Evolutionary conservation across 1,140 invertebrate genomes (phyloP).

Genomic region (Camponotus floridanus): DNA sequence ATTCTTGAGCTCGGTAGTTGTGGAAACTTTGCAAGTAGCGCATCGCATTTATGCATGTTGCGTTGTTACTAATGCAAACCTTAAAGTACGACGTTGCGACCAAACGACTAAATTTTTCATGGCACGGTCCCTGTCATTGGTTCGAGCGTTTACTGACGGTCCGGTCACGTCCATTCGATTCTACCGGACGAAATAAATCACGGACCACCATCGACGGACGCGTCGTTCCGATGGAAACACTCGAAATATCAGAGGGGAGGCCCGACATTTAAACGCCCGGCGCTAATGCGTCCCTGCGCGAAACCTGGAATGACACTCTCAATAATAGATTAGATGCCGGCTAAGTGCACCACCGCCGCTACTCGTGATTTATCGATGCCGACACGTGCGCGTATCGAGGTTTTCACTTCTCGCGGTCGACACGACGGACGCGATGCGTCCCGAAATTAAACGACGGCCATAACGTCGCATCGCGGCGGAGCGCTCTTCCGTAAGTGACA

Average conservation of each 20-base stretch:
- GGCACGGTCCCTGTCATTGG: background rate
- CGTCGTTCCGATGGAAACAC: slow-evolving; percentile 60
- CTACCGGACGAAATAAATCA: slow-evolving; percentile 77
- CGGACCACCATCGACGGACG: slow-evolving; percentile 44
- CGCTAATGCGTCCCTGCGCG: slow-evolving; percentile 66
- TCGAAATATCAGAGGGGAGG: slow-evolving; percentile 68
- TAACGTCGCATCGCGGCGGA: slow-evolving; percentile 14
- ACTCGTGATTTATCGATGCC: slow-evolving; percentile 79
- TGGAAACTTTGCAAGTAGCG: background rate
- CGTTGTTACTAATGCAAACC: background rate
- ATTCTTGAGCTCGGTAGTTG: background rate
- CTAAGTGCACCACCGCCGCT: slow-evolving; percentile 78
- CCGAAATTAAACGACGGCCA: slow-evolving; percentile 49
- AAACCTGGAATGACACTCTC: slow-evolving; percentile 78
- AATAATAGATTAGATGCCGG: slow-evolving; percentile 82
- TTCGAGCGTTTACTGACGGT: slow-evolving; percentile 55
- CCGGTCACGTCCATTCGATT: slow-evolving; percentile 68
- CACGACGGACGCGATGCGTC: slow-evolving; percentile 1
- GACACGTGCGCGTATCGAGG: slow-evolving; percentile 79
- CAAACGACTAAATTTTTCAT: slow-evolving; percentile 36
- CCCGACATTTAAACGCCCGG: slow-evolving; percentile 68
- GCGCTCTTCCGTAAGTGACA: slow-evolving; percentile 29
- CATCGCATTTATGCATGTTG: background rate
- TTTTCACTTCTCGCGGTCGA: slow-evolving; percentile 74
- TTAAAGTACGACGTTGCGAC: background rate